Conservation (phyloP, 2,888 invertebrate genomes). For the Pachydiplax longipennis region DNA sequence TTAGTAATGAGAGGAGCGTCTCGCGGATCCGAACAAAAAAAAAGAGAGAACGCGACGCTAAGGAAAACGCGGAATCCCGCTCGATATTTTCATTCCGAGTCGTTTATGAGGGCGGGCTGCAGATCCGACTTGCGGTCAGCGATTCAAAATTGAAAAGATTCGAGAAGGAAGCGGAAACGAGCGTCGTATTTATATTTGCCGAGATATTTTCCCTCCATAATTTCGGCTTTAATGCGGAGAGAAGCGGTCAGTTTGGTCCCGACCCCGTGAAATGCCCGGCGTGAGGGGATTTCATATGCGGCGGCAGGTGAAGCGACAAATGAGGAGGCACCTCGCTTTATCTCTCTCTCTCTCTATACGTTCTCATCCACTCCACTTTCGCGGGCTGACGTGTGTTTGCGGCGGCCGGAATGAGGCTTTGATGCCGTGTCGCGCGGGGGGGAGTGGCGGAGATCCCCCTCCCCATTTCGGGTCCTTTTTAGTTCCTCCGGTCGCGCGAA, state of each 20-base stretch:
- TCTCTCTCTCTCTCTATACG: background rate
- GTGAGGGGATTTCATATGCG: background rate
- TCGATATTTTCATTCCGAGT: too few species aligned
- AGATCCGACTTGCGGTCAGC: background rate
- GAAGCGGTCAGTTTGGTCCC: background rate
- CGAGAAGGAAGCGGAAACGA: background rate
- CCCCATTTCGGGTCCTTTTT: background rate
- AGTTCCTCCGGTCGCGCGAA: background rate
- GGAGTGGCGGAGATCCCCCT: background rate
- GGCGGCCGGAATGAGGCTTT: background rate
- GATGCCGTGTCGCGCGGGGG: background rate
- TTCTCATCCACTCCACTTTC: background rate
- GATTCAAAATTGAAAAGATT: background rate
- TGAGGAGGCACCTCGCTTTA: background rate
- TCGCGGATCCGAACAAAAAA: too few species aligned
- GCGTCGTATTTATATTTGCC: background rate
- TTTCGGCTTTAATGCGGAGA: background rate
- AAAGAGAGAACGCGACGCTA: too few species aligned
- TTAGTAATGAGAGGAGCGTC: too few species aligned
- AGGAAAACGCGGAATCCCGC: too few species aligned
- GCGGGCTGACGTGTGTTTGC: background rate
- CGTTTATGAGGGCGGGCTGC: background rate
- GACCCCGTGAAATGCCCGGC: background rate
- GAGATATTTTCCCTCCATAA: background rate
- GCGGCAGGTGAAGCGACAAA: background rate